Evolutionary conservation across 2,888 invertebrate genomes (phyloP), one percentile per base, ranked within the genome.

Genomic region (Helleia helle): DNA sequence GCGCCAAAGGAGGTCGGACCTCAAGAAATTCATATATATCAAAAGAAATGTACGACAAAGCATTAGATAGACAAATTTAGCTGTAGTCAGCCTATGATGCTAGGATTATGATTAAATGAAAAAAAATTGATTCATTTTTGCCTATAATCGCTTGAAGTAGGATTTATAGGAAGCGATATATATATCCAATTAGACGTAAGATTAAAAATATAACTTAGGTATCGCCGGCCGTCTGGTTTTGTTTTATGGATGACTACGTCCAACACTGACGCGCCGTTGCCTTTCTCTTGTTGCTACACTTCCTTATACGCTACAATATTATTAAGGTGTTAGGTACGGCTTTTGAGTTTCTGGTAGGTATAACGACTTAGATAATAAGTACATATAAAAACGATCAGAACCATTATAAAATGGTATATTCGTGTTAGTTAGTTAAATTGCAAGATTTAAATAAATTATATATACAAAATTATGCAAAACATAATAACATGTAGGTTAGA

Each of bases 41-140:
- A 63, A 55, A 62, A 60, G 56, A 55, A 46, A 54, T 52, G 58
- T 58, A 56, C 52, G 65, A 71, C 64, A 66, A 69, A 59, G 51
- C 54, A 55, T 63, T 79, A 80, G 84, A 71, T 83, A 83, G 81
- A 59, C 64, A 79, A 83, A 79, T 79, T 65, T 83, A 83, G 76
- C 47, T 44, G 56, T 69, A 73, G 63, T 57, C 53, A 57, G 61
- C 61, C 62, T 69, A 57, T 61, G 61, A 59, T 62, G 52, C 50
- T 55, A 51, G 54, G 64, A 59, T 56, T 77, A 76, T 42, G 73
- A 49, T 48, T 44, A 52, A 61, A 62, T 57, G 52, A n/a, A 54
- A 48, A 56, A 58, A 52, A 58, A 52, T n/a, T 43, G 42, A 55
- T 63, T 65, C 51, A 59, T 63, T 65, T 68, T 65, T 51, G 74